These are phyloP conservation scores for Gobio occitaniae DNA, from an alignment of 2,797 vertebrate genomes.

Conservation along the genomic window DNA sequence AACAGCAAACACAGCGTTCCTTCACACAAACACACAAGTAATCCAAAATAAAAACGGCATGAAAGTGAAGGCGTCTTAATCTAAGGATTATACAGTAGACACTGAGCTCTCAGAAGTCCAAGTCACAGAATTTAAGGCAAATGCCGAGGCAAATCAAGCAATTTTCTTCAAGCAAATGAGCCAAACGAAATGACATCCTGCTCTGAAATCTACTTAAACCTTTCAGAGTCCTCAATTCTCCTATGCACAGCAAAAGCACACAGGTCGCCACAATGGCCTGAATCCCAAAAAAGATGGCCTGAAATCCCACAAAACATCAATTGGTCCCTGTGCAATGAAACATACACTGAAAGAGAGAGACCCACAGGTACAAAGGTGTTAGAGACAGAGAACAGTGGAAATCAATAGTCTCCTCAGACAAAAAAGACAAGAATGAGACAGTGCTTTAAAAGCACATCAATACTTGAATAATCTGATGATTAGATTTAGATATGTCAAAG, in stretches of 20 bases:
- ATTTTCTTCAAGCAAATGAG: neutral
- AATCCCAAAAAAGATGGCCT: conserved; percentile 38
- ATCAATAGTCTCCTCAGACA: conserved; percentile 29
- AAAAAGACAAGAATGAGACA: conserved; percentile 16
- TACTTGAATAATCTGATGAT: conserved; percentile 20
- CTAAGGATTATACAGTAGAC: conserved; percentile 7
- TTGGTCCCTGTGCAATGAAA: conserved; percentile 7
- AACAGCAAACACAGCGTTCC: neutral
- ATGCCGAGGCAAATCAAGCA: conserved; percentile 16
- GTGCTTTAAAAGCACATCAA: conserved; percentile 17
- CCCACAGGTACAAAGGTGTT: conserved; percentile 30
- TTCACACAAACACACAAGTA: neutral
- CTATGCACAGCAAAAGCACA: conserved; percentile 15
- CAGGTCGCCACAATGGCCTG: conserved; percentile 13
- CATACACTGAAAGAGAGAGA: conserved; percentile 17
- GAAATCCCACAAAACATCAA: conserved; percentile 34
- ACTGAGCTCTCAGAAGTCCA: neutral
- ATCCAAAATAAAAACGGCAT: conserved; percentile 29
- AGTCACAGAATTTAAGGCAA: conserved; percentile 1
- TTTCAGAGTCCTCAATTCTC: conserved; percentile 1
- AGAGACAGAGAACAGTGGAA: conserved; percentile 4
- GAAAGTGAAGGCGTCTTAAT: neutral
- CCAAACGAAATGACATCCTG: neutral
- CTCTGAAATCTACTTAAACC: neutral
- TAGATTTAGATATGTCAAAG: conserved; percentile 18